phyloP scores from a whole-genome alignment of 1,140 invertebrate species.

The Anastatus disparis region DNA sequence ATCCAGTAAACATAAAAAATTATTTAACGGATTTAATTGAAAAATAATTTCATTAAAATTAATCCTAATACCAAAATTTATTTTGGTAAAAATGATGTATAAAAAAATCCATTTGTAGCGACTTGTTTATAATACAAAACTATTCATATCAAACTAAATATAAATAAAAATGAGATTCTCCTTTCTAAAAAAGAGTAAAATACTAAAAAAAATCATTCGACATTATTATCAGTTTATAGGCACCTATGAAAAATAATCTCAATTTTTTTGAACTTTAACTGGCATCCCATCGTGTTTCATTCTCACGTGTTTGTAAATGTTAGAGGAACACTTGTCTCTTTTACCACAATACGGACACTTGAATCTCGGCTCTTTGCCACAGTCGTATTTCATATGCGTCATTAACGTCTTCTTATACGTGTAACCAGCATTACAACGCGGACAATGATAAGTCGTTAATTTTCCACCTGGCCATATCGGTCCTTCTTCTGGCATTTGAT shows the following conservation, averaged over 20 bases:
- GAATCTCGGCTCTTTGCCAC: constrained; percentile 77
- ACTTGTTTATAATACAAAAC: not conserved
- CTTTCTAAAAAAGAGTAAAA: not conserved
- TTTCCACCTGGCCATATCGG: constrained; percentile 46
- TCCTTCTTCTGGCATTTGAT: constrained; percentile 47
- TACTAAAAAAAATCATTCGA: not conserved
- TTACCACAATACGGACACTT: constrained; percentile 71
- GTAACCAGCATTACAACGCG: constrained; percentile 58
- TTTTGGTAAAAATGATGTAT: no score
- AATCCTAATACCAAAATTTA: no score
- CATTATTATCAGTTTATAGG: not conserved
- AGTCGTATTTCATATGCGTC: constrained; percentile 78
- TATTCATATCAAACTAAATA: not conserved
- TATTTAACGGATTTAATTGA: no score
- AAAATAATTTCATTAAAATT: no score
- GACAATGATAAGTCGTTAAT: constrained; percentile 54
- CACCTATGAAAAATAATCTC: no score
- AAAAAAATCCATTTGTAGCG: no score
- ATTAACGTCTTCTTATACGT: constrained; percentile 65
- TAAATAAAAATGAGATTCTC: not conserved
- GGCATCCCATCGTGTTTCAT: constrained; percentile 57
- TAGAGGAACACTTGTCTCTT: constrained; percentile 64
- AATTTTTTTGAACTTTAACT: constrained; percentile 54
- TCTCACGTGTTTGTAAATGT: constrained; percentile 62
- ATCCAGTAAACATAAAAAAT: no score